These are phyloP conservation scores for Hirtodrosophila cameraria DNA, from an alignment of 2,888 invertebrate species.

Conservation along the genomic window DNA sequence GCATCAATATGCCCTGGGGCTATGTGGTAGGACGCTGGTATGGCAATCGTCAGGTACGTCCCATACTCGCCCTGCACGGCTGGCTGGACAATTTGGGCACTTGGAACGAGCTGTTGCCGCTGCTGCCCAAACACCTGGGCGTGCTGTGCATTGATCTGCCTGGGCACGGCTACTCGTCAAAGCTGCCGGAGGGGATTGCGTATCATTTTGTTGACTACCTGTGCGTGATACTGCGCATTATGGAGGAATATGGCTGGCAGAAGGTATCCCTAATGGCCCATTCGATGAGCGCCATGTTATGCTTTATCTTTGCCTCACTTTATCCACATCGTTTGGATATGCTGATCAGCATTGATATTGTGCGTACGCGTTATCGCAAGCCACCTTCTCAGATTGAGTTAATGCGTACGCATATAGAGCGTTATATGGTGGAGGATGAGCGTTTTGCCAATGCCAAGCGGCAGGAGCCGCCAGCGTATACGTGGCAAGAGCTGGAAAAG, in stretches of 20 bases:
- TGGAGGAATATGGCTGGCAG: slow-evolving; percentile 88
- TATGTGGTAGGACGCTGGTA: slow-evolving; percentile 89
- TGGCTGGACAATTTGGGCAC: slow-evolving; percentile 92
- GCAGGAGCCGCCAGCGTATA: slow-evolving; percentile 87
- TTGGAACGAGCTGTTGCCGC: slow-evolving; percentile 88
- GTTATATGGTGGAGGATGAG: slow-evolving; percentile 85
- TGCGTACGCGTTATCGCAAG: slow-evolving; percentile 67
- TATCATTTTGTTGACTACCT: slow-evolving; percentile 83
- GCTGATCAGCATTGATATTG: slow-evolving; percentile 81
- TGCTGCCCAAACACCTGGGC: slow-evolving; percentile 85
- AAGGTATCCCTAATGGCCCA: slow-evolving; percentile 89
- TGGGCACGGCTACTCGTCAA: slow-evolving; percentile 89
- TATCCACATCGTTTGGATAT: slow-evolving; percentile 84
- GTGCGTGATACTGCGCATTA: slow-evolving; percentile 86
- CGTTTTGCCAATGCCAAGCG: slow-evolving; percentile 74
- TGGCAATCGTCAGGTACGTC: slow-evolving; percentile 87
- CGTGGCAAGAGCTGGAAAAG: slow-evolving; percentile 86
- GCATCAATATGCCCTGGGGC: slow-evolving; percentile 89
- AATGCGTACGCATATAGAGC: slow-evolving; percentile 82
- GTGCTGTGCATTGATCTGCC: slow-evolving; percentile 88
- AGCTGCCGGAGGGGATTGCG: slow-evolving; percentile 86
- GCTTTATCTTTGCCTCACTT: slow-evolving; percentile 87
- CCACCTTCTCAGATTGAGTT: slow-evolving; percentile 63
- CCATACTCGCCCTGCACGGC: slow-evolving; percentile 90
- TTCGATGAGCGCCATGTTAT: slow-evolving; percentile 88